Base-by-base conservation (phyloP, 2,888 invertebrate species). In the Netelia fuscicornis region DNA sequence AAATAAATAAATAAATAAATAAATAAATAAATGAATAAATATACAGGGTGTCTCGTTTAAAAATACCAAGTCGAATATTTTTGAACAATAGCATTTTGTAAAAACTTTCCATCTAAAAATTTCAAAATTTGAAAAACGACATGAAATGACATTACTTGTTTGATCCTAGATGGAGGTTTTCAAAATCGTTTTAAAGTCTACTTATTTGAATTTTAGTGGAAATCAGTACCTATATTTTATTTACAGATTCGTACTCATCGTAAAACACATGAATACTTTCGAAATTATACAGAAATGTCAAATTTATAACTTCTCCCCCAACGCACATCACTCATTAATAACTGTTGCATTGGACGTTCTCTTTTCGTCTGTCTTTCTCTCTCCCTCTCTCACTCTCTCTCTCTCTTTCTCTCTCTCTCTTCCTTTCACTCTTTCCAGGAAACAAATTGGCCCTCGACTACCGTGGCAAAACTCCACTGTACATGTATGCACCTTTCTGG, bases 361-460 rank as follows among this genome's bases (percentile, higher is more conserved):
- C 54, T 56, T 23, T 54, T 56, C 65, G 11, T 42, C 30, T n/a
- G 23, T 56, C 23, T 20, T 48, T 44, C 20, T 23, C 65, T 48
- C 2, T 52, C n/a, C 20, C 54, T 30, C 64, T 30, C 20, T 70
- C 17, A 56, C 23, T 58, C n/a, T 71, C 56, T n/a, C 56, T 80
- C n/a, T 30, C 2, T 11, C 62, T 62, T 44, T 64, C 23, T 58
- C n/a, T 71, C 56, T n/a, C 56, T 80, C n/a, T 30, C 2, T 11
- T n/a, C 11, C 25, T 11, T 48, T 20, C 44, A n/a, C 30, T 71
- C 56, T 71, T 42, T 37, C 48, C 37, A 72, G n/a, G 48, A 67
- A 71, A 72, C 52, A 72, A 77, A 83, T 83, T 72, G 71, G 58
- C 82, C 72, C 65, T 65, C 65, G 65, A 42, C 65, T 23, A 42